Conservation (phyloP, 2,888 invertebrate species). For the Ophion slaviceki region DNA sequence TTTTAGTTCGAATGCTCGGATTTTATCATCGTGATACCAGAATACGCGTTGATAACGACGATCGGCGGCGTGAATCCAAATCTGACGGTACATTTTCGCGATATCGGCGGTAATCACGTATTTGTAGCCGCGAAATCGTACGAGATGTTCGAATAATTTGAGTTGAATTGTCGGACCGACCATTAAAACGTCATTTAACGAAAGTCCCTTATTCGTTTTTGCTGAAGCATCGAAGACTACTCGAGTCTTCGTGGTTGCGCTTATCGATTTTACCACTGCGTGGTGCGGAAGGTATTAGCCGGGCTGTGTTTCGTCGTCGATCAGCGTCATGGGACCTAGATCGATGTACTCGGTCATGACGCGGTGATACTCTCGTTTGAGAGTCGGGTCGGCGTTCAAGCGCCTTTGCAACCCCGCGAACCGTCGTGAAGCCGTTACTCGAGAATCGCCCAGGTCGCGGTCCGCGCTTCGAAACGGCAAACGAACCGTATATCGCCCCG, state of each 20-base stretch:
- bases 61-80: slow-evolving; percentile 53
- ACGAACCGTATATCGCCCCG: slow-evolving; percentile 52
- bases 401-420: slow-evolving; percentile 29
- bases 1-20: slow-evolving; percentile 41
- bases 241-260: slow-evolving; percentile 49
- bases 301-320: slow-evolving; percentile 40
- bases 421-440: slow-evolving; percentile 37
- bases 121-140: slow-evolving; percentile 54
- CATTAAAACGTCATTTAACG: slow-evolving; percentile 54
- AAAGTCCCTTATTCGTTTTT: slow-evolving; percentile 33
- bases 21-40: slow-evolving; percentile 40
- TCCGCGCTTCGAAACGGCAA: slow-evolving; percentile 48
- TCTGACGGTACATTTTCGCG: slow-evolving; percentile 62
- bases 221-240: slow-evolving; percentile 55
- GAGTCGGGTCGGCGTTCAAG: slow-evolving; percentile 35
- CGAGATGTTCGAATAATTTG: slow-evolving; percentile 45
- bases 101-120: slow-evolving; percentile 64
- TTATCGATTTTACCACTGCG: slow-evolving; percentile 51
- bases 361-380: slow-evolving; percentile 46
- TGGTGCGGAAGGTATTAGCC: slow-evolving; percentile 58
- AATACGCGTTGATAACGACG: slow-evolving; percentile 58
- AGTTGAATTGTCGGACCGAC: slow-evolving; percentile 60
- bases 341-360: slow-evolving; percentile 57
- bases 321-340: slow-evolving; percentile 50
- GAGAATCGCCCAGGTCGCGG: slow-evolving; percentile 50